Evolutionary conservation across 2,888 invertebrate species (phyloP).

Genomic region (Aphidius colemani): DNA sequence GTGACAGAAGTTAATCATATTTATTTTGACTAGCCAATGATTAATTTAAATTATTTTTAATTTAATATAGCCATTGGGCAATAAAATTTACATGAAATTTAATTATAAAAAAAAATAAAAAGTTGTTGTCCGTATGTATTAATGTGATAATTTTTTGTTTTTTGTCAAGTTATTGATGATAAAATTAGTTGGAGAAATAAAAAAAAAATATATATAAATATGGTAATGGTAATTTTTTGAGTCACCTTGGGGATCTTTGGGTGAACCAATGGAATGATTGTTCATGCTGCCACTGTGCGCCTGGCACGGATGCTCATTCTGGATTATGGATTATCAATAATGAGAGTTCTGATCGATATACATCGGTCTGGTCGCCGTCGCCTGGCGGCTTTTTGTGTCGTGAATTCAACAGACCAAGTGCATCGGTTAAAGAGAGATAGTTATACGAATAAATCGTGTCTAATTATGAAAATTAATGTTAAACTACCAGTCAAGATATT

Average conservation of each 20-base stretch:
- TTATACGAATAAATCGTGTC: conserved; percentile 52
- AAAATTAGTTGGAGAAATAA: background rate
- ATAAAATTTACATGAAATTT: too few species aligned
- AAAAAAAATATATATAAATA: conserved; percentile 3
- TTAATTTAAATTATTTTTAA: too few species aligned
- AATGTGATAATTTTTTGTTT: background rate
- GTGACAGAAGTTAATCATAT: too few species aligned
- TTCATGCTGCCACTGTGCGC: conserved; percentile 51
- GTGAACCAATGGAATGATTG: conserved; percentile 43
- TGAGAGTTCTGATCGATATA: conserved; percentile 52
- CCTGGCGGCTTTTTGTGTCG: conserved; percentile 22
- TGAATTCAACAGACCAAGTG: conserved; percentile 3
- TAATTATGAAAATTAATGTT: conserved; percentile 57
- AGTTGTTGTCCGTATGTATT: background rate
- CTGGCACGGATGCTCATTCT: conserved; percentile 48
- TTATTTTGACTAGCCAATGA: too few species aligned
- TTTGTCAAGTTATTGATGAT: conserved; percentile 6
- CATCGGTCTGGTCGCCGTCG: conserved; percentile 34
- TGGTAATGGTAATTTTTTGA: background rate
- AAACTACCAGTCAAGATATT: conserved; percentile 15
- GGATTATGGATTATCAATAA: conserved; percentile 59
- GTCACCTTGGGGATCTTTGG: conserved; percentile 20
- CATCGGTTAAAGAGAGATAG: conserved; percentile 22
- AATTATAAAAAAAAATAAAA: too few species aligned
- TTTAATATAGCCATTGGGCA: too few species aligned